Base-by-base conservation (phyloP, 2,113 vertebrate genomes). In the Phoxinus phoxinus region DNA sequence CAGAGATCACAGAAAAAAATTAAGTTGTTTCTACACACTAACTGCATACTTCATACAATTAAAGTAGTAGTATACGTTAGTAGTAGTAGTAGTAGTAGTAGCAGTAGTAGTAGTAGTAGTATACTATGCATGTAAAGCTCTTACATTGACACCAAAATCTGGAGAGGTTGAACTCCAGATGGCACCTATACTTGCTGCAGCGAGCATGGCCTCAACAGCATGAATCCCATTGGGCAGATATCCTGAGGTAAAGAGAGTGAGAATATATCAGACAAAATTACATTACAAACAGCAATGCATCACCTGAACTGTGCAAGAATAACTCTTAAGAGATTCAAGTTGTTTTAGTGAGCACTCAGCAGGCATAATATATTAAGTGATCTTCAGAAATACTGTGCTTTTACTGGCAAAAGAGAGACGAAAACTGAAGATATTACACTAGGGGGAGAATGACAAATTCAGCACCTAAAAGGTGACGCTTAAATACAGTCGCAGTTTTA, bases 111-210 rank as follows among this genome's bases (percentile, higher is more conserved):
- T 32, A 10, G 32, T 35, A 67, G n/a, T 3, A 35, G 46, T 15
- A 51, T 0, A 21, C 19, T 69, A 6, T 32, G 69, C 23, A 56
- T 13, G 0, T 8, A 0, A 30, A 27, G 32, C 83, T 23, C 97
- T 97, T 93, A 99, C 97, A 0, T 98, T 99, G 80, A 98, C 95
- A 9, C 98, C 98, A 11, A 99, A 99, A 90, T 99, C 98, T 0
- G 97, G 97, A 2, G 98, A 99, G 0, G 97, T 98, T 56, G 98
- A 96, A 58, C 97, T 99, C 98, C 98, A 99, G 90, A 99, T 94
- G 21, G 98, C 98, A 0, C 98, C 98, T 0, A 99, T 96, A 90
- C 97, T 99, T 0, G 97, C 96, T 0, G 96, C 92, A 0, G 98
- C 98, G 81, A 99, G 92, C 98, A 99, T 99, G 3, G 97, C 98